Percentiles rank a stretch among this genome's conserved stretches.
Evolutionary conservation across 1,140 invertebrate species (phyloP).

Genomic region (Heliconius congener): DNA sequence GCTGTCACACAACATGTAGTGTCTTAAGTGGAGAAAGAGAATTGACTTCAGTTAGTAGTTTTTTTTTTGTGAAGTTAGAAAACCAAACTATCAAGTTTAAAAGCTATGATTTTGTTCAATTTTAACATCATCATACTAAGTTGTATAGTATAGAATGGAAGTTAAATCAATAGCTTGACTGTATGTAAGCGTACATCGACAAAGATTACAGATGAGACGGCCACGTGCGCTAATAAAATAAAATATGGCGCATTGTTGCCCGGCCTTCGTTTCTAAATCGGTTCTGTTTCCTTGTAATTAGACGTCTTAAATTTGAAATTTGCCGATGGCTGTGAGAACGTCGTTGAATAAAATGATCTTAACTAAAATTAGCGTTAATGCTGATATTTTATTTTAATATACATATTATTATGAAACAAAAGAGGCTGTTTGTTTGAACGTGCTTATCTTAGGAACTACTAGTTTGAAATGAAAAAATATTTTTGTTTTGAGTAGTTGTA

Average conservation of each 20-base stretch:
- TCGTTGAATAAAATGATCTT: background rate
- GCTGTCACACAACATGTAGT: no score
- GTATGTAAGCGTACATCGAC: background rate
- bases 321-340: background rate
- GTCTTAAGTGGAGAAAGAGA: no score
- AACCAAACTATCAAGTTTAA: no score
- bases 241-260: slow-evolving; percentile 45
- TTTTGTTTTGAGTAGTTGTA: no score
- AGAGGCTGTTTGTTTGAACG: background rate
- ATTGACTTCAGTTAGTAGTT: no score
- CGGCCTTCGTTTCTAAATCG: slow-evolving; percentile 38
- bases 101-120: no score
- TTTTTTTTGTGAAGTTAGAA: no score
- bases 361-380: background rate
- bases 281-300: slow-evolving; percentile 32
- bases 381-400: background rate
- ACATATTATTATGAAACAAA: background rate
- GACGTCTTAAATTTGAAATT: slow-evolving; percentile 12
- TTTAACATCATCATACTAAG: background rate
- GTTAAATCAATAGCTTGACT: slow-evolving; percentile 8
- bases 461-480: no score
- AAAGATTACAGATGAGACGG: slow-evolving; percentile 31
- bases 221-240: slow-evolving; percentile 41
- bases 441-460: no score
- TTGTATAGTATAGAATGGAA: background rate